Base-by-base conservation (phyloP, 2,113 vertebrate species). In the Crotalus viridis region DNA sequence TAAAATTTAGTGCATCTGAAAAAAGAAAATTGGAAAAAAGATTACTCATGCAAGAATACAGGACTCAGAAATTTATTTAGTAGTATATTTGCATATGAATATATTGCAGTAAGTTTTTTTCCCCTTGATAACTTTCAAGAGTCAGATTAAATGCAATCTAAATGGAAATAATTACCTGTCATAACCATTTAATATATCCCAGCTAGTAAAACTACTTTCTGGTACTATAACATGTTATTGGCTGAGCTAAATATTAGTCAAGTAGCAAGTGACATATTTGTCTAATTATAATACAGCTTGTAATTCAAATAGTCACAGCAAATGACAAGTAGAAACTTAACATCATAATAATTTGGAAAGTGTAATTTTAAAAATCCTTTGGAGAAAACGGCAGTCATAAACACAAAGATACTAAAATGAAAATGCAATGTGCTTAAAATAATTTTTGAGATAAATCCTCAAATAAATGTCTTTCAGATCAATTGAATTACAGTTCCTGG, bases 131-230 rank as follows among this genome's bases (percentile, higher is more conserved):
- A 61, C 5, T 6, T 28, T 10, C 86, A 28, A 59, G 4, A 87
- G 85, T 46, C 91, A 87, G 43, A 55, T 91, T 91, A 55, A 88
- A 93, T 91, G n/a, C 21, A 74, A 39, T 74, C 85, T 88, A 56
- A 54, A 15, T 48, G 19, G 51, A 93, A 81, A 81, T 57, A 54
- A 69, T 69, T 85, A 52, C 64, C 46, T 69, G 56, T 55, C 54
- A n/a, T 48, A 93, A 81, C 48, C 4, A 56, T 48, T 74, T 93
- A 88, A 87, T 52, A 88, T 17, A 46, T 33, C 85, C 57, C 48
- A 55, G 54, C 85, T 90, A 57, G 48, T 93, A 91, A 87, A 88
- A 51, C 39, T 91, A 51, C 51, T 74, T 81, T 88, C 13, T 54
- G 88, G 85, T 43, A 12, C 51, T 88, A 57, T 64, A 55, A 55